Percentiles rank a stretch among this genome's conserved stretches.
These are phyloP conservation scores for Drosophila trapezifrons DNA, from an alignment of 1,140 invertebrate genomes.

Conservation along the genomic window DNA sequence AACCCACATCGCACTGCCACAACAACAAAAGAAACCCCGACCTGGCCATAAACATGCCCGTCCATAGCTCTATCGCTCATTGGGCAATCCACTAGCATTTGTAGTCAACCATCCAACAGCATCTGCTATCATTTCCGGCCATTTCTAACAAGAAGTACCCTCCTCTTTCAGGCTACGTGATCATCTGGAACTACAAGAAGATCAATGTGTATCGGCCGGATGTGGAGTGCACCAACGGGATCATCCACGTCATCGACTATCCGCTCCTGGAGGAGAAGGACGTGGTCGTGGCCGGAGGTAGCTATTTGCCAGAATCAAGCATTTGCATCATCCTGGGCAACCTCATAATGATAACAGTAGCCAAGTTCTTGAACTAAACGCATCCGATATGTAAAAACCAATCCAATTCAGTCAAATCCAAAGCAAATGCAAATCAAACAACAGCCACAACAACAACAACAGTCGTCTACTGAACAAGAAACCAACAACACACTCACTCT, in stretches of 20 bases:
- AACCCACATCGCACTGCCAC: constrained; percentile 68
- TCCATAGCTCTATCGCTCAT: constrained; percentile 46
- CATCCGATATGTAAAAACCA: constrained; percentile 71
- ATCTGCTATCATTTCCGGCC: not conserved
- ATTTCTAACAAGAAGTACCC: not conserved
- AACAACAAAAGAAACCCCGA: constrained; percentile 27
- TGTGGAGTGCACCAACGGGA: constrained; percentile 95
- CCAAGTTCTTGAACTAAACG: constrained; percentile 80
- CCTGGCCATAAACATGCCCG: constrained; percentile 45
- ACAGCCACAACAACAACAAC: constrained; percentile 53
- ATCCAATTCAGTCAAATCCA: constrained; percentile 28
- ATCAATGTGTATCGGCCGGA: constrained; percentile 94
- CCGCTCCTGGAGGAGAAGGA: constrained; percentile 93
- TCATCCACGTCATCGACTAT: constrained; percentile 95
- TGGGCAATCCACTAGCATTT: constrained; percentile 34
- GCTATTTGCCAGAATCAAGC: constrained; percentile 79
- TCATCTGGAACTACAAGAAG: constrained; percentile 92
- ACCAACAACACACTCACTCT: constrained; percentile 37
- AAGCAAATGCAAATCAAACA: constrained; percentile 58
- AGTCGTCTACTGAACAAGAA: constrained; percentile 57
- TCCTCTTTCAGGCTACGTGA: constrained; percentile 86
- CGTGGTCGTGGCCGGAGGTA: constrained; percentile 87
- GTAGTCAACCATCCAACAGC: constrained; percentile 13
- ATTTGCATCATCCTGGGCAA: constrained; percentile 83
- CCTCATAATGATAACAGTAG: constrained; percentile 84